phyloP scores from a whole-genome alignment of 37 sponge, comb jelly and placozoan genomes.

The Mnemiopsis leidyi region DNA sequence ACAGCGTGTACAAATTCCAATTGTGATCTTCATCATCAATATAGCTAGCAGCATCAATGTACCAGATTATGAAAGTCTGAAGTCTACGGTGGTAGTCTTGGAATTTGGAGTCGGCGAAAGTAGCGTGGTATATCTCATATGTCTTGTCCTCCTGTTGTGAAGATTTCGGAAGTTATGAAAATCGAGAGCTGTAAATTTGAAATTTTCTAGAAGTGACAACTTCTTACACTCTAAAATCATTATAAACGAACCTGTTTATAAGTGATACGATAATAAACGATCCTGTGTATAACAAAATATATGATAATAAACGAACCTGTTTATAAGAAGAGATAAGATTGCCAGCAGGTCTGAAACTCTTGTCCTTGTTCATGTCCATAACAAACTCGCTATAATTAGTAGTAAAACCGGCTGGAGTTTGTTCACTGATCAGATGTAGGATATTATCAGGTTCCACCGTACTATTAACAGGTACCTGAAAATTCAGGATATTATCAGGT shows the following conservation, averaged over 20 bases:
- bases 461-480: background rate
- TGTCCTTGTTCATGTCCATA: background rate
- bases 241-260: no score
- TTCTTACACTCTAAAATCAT: no score
- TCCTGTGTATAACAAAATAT: no score
- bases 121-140: slow-evolving; percentile 35
- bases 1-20: slow-evolving; percentile 34
- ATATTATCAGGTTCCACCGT: slow-evolving; percentile 10
- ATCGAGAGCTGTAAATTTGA: no score
- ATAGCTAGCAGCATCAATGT: slow-evolving; percentile 84
- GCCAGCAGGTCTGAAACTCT: background rate
- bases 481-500: background rate
- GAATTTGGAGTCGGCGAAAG: background rate
- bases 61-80: slow-evolving; percentile 83
- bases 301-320: no score
- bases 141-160: background rate
- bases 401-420: slow-evolving; percentile 18
- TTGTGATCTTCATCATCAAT: slow-evolving; percentile 72
- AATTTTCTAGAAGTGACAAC: no score
- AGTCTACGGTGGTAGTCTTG: slow-evolving; percentile 5
- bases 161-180: no score
- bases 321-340: background rate
- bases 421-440: background rate
- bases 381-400: slow-evolving; percentile 23
- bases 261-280: no score